Base-by-base conservation (phyloP, 1,140 invertebrate genomes). In the Drosophila arawakana region DNA sequence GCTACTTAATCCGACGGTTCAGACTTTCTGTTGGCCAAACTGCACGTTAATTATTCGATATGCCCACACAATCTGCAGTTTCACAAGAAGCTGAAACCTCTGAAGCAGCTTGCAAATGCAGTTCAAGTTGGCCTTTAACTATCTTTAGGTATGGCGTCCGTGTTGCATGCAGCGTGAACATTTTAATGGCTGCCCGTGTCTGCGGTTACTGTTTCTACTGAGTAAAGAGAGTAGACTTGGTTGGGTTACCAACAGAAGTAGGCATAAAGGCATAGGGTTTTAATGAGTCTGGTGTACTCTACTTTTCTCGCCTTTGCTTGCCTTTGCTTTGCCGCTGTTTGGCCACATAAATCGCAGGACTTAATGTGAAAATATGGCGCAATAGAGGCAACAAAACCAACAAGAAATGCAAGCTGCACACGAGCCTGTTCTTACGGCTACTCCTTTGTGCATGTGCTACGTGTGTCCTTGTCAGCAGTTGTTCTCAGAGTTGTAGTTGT, bases 311-410 rank as follows among this genome's bases (percentile, higher is more conserved):
- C 50, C 43, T 44, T 68, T 30, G 25, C 58, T 63, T 66, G 74
- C 21, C 21, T 67, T 67, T 49, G 65, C 68, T 67, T 73, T 76
- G 66, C 70, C 72, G 69, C 80, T 76, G 10, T 37, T 44, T 63
- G 67, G 52, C 43, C 37, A 80, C 73, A 88, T 86, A 86, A 86
- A 83, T 86, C 82, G 80, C 62, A 10, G 73, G 76, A 62, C 66
- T 86, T 80, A 88, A 88, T 80, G 84, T 60, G 71, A 67, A 69
- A 76, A 71, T 85, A 69, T 68, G 82, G 59, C 76, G 41, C 3
- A 63, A 59, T 49, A 35, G 60, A 50, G 62, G 52, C 46, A 67
- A 57, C 35, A 18, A 46, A 44, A 70, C 41, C 55, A 57, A 78
- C 52, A 55, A 47, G 52, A 30, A 57, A 5, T 44, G 54, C 49